phyloP scores from a whole-genome alignment of 2,888 invertebrate genomes.

The Papilio protenor region DNA sequence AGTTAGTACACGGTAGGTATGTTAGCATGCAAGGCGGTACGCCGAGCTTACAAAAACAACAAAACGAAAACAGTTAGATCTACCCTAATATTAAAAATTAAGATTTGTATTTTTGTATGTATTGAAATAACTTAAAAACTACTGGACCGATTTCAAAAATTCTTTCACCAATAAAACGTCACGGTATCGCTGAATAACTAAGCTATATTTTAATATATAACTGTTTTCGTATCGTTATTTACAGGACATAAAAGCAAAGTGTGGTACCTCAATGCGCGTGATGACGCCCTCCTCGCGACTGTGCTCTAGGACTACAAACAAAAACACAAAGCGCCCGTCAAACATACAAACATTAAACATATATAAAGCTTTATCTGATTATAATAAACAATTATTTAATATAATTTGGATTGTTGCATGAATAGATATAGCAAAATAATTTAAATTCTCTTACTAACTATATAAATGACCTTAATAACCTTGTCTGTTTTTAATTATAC shows the following conservation, averaged over 20 bases:
- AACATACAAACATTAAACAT: slow-evolving; percentile 74
- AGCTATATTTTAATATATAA: not conserved
- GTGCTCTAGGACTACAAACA: slow-evolving; percentile 85
- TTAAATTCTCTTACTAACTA: slow-evolving; percentile 4
- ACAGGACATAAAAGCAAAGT: slow-evolving; percentile 75
- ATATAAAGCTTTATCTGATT: slow-evolving; percentile 58
- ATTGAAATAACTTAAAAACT: too few relatives aligned
- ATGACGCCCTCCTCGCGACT: slow-evolving; percentile 85
- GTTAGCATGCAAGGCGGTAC: slow-evolving; percentile 34
- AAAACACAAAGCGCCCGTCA: slow-evolving; percentile 82
- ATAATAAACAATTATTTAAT: not conserved
- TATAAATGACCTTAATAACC: not conserved
- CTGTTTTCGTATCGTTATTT: not conserved
- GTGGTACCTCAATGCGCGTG: slow-evolving; percentile 83
- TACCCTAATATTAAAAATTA: not conserved
- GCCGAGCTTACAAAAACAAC: slow-evolving; percentile 21
- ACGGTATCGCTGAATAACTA: too few relatives aligned
- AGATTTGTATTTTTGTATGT: too few relatives aligned
- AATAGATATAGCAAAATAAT: not conserved
- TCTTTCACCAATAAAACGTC: too few relatives aligned
- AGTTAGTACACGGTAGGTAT: slow-evolving; percentile 46
- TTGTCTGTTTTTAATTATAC: not conserved
- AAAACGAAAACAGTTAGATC: slow-evolving; percentile 1
- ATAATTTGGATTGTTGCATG: not conserved
- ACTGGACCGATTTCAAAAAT: too few relatives aligned